Base-by-base conservation (phyloP, 2,797 vertebrate species). In the Micromesistius poutassou region DNA sequence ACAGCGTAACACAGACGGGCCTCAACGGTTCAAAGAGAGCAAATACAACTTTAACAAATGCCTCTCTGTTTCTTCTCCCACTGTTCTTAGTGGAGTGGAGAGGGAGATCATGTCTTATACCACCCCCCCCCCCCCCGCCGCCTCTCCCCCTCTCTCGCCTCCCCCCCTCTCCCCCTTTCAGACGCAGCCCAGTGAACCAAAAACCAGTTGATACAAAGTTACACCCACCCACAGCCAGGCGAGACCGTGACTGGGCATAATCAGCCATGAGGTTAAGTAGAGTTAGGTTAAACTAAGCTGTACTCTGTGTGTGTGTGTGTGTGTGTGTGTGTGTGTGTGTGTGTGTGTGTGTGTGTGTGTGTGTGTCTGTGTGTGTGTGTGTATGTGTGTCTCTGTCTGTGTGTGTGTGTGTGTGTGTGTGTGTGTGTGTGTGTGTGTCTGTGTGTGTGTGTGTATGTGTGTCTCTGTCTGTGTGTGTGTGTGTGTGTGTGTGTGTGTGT, bases 31-130 rank as follows among this genome's bases (percentile, higher is more conserved):
- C 25, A 28, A 30, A 28, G 68, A 70, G 30, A 5, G 30, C 30
- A 16, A 70, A 28, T 5, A 12, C 25, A 16, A 71, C 68, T 30
- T 71, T 22, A 5, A 55, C 46, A 55, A 71, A 71, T 19, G 82
- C 73, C 82, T 78, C 87, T 84, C 80, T 87, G 81, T 74, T 85
- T 81, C 84, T 89, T 91, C 90, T 35, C 88, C 90, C 88, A 90
- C 79, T 81, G 71, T 82, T 76, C 86, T 71, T 62, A 30, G 70
- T 76, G 85, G 81, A 81, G 83, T 83, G 77, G 82, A 83, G 90
- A 89, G 90, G 85, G 87, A 83, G 85, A 90, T 88, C n/a, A 62
- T 25, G 55, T n/a, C 22, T n/a, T n/a, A 25, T 62, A 55, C 19
- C 46, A 22, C 5, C 55, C 22, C 22, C 22, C 55, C 55, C 46